A percentile compares a stretch with the other conserved stretches of the same genome.
phyloP scores from a whole-genome alignment of 1,140 invertebrate species.

The Eumeta japonica region DNA sequence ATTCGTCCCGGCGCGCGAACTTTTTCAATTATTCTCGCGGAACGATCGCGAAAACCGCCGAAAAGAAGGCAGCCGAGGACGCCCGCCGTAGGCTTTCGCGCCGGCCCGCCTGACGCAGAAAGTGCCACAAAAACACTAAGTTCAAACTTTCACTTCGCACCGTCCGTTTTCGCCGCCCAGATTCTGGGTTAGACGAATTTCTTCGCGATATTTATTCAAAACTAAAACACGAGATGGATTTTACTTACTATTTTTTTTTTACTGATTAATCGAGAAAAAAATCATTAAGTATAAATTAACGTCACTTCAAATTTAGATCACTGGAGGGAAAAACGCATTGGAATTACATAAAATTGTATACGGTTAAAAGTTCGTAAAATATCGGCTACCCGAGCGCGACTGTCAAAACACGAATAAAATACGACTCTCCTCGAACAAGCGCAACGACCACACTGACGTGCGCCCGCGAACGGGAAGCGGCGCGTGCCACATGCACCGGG shows the following conservation, averaged over 20 bases:
- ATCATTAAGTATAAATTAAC: background rate
- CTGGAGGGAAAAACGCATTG: background rate
- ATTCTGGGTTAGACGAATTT: constrained; percentile 36
- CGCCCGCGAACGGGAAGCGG: constrained; percentile 39
- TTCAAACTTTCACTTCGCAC: constrained; percentile 45
- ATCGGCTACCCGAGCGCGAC: constrained; percentile 16
- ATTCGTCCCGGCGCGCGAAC: no score
- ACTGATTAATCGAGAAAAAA: background rate
- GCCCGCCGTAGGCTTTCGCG: no score
- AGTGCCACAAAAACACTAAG: constrained; percentile 23
- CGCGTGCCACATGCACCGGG: constrained; percentile 46
- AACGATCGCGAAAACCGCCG: no score
- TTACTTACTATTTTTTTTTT: background rate
- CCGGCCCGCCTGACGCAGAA: no score
- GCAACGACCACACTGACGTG: constrained; percentile 21
- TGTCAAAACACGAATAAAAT: constrained; percentile 42
- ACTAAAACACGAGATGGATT: constrained; percentile 17
- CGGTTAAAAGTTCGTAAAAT: no score
- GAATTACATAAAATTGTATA: background rate
- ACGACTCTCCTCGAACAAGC: constrained; percentile 17
- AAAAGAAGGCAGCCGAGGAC: constrained; percentile 19
- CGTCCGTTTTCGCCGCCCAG: constrained; percentile 23
- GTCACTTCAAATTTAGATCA: background rate
- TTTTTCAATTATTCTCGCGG: constrained; percentile 39
- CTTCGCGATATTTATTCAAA: constrained; percentile 15